phyloP scores from a whole-genome alignment of 2,113 vertebrate genomes.

The Xiphias gladius region DNA sequence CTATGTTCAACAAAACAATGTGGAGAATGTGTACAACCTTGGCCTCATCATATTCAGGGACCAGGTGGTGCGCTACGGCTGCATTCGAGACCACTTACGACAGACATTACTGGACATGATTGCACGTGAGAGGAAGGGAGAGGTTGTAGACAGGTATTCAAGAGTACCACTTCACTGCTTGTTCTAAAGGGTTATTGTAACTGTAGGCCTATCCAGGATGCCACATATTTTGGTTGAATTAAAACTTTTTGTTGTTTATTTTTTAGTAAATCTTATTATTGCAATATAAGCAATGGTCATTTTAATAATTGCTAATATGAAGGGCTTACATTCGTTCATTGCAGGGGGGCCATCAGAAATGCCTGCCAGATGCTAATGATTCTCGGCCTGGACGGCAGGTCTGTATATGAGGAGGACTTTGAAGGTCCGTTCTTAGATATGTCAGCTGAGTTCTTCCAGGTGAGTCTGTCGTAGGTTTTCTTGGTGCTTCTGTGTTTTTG shows the following conservation, averaged over 20 bases:
- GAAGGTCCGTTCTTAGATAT: constrained; percentile 98
- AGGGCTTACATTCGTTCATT: background rate
- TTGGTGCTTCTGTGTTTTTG: background rate
- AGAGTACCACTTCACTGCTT: background rate
- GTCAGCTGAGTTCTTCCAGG: constrained; percentile 99
- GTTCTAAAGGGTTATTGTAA: background rate
- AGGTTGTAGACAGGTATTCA: constrained; percentile 95
- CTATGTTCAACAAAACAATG: constrained; percentile 97
- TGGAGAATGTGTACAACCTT: constrained; percentile 98
- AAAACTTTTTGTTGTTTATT: background rate
- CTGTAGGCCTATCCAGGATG: background rate
- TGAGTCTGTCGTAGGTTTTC: constrained; percentile 64
- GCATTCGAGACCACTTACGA: constrained; percentile 94
- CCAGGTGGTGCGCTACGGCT: constrained; percentile 95
- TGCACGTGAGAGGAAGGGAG: constrained; percentile 94
- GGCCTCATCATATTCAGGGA: constrained; percentile 98
- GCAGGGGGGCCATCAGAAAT: constrained; percentile 96
- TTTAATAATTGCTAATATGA: background rate
- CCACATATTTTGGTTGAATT: background rate
- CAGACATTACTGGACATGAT: constrained; percentile 98
- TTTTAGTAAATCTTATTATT: background rate
- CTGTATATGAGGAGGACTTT: constrained; percentile 98
- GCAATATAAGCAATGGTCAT: background rate
- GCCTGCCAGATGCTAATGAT: constrained; percentile 99
- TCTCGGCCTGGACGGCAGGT: constrained; percentile 95